Base-by-base conservation (phyloP, 2,888 invertebrate species). In the Eristalis intricaria region DNA sequence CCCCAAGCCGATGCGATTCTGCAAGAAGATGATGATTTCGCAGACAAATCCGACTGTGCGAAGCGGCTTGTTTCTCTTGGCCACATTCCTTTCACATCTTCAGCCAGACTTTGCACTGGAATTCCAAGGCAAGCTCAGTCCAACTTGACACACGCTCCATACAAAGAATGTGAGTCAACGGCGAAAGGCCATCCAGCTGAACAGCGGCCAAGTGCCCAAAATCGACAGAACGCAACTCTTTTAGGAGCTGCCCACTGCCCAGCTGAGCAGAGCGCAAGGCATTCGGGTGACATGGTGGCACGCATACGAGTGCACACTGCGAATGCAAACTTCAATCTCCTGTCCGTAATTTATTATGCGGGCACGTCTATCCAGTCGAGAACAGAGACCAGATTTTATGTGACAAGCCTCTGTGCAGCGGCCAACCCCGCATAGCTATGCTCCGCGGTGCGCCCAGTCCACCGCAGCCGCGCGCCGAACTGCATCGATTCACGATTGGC, bases 331-430 rank as follows among this genome's bases (percentile, higher is more conserved):
- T 50, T 66, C 68, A 77, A 40, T 40, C 66, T 66, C 40, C 22
- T 71, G 60, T 71, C 71, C n/a, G 66, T 43, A 82, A 66, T 82
- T 82, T 75, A 64, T 76, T 75, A 78, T 50, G 69, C 60, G 69
- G 35, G n/a, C 60, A 78, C 69, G 69, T 78, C 68, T 70, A 43
- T 22, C 40, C 32, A 70, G 19, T 40, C 61, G 60, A 70, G 70
- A 70, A 66, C 50, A 38, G 66, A 75, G 61, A 35, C 26, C 32
- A 50, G 63, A 70, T 78, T 83, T 78, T 69, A 78, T 84, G 65
- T 84, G 79, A 84, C 75, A 79, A 79, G 79, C 84, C 70, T 66
- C 70, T 23, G 50, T 79, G 64, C 65, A 15, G 29, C n/a, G 65
- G 22, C 43, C 26, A 26, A 60, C 79, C 50, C 56, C 38, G 56